These are phyloP conservation scores for Eubasilissa splendida DNA, from an alignment of 2,888 invertebrate species.

Conservation along the genomic window DNA sequence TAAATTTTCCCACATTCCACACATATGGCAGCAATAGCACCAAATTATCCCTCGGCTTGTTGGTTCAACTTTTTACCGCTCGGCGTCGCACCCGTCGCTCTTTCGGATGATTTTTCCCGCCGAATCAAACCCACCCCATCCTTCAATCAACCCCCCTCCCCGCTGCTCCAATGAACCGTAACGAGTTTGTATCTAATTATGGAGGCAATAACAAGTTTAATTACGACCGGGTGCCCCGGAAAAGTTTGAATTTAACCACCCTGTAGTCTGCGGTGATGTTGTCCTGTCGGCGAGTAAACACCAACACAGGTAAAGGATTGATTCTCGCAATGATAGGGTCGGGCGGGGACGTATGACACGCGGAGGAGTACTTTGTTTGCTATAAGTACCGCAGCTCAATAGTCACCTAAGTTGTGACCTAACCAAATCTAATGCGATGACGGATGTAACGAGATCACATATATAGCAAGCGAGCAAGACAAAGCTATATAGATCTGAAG, in stretches of 20 bases:
- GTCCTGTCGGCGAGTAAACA: slow-evolving; percentile 12
- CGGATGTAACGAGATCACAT: no score
- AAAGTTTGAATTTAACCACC: slow-evolving; percentile 52
- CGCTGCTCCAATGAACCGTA: slow-evolving; percentile 32
- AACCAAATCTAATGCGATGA: no score
- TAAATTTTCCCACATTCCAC: no score
- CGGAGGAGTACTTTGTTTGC: not conserved
- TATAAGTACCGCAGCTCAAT: no score
- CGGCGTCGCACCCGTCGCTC: not conserved
- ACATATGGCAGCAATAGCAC: not conserved
- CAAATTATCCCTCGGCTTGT: slow-evolving; percentile 8
- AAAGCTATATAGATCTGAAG: no score
- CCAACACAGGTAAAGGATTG: not conserved
- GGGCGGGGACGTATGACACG: slow-evolving; percentile 8
- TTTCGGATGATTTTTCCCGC: not conserved
- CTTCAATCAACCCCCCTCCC: not conserved
- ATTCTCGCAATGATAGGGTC: not conserved
- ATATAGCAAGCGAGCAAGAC: no score
- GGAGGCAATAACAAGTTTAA: slow-evolving; percentile 57
- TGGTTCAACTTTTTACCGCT: slow-evolving; percentile 23
- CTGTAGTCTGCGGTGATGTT: slow-evolving; percentile 1
- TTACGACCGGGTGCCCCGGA: slow-evolving; percentile 51
- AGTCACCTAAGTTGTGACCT: no score
- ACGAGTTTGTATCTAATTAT: slow-evolving; percentile 56
- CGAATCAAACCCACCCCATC: slow-evolving; percentile 14